Evolutionary conservation across 2,888 invertebrate species (phyloP).

Genomic region (Rutpela maculata): DNA sequence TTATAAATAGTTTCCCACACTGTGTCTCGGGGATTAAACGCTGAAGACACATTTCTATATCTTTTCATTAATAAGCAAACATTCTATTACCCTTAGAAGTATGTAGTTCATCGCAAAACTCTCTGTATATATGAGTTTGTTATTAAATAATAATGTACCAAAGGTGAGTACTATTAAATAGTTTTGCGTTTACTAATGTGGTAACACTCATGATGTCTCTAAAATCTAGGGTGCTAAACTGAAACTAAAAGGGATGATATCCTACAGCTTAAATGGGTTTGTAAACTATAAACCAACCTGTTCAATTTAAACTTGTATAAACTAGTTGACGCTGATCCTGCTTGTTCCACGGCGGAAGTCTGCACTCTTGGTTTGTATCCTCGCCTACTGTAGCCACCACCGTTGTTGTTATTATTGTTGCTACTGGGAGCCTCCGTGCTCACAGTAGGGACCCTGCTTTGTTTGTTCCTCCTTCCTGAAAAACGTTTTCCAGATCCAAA

Average conservation of each 20-base stretch:
- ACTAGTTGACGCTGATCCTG: conserved; percentile 75
- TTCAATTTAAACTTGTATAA: conserved; percentile 89
- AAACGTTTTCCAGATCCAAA: conserved; percentile 76
- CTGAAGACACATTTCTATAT: too few relatives aligned
- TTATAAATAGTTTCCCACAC: too few relatives aligned
- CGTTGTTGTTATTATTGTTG: conserved; percentile 67
- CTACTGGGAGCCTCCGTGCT: conserved; percentile 63
- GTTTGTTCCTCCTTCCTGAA: conserved; percentile 70
- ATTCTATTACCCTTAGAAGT: too few relatives aligned
- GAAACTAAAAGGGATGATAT: background rate
- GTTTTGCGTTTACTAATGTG: background rate
- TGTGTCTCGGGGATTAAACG: too few relatives aligned
- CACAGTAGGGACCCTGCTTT: conserved; percentile 49
- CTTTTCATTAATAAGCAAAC: too few relatives aligned
- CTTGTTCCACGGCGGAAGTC: conserved; percentile 76
- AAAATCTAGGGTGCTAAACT: background rate
- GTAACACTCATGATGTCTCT: too few relatives aligned
- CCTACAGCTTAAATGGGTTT: background rate
- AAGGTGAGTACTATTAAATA: background rate
- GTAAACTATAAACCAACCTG: conserved; percentile 62
- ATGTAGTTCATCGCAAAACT: too few relatives aligned
- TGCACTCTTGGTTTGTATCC: conserved; percentile 84
- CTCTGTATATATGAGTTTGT: too few relatives aligned
- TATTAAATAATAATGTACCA: background rate
- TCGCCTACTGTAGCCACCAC: conserved; percentile 74